Evolutionary conservation across 2,113 vertebrate species (phyloP).

Genomic region (Podilymbus podiceps): DNA sequence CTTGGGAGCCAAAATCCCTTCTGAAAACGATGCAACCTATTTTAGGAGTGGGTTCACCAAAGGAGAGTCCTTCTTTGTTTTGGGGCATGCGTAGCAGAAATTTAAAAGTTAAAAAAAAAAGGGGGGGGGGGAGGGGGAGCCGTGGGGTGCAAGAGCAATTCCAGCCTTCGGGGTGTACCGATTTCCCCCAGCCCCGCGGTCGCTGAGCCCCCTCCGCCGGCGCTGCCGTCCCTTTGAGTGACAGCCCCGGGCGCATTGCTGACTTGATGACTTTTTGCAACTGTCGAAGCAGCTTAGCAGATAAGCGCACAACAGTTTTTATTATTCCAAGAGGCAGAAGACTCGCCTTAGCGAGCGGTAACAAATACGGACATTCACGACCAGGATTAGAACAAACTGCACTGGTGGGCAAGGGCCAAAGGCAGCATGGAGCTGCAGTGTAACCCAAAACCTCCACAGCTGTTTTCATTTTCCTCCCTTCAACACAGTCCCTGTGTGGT

Average conservation of each 20-base stretch:
- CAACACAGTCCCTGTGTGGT: conserved; percentile 77
- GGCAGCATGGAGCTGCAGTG: conserved; percentile 70
- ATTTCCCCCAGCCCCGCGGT: not conserved
- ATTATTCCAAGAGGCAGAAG: conserved; percentile 69
- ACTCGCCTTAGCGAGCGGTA: conserved; percentile 60
- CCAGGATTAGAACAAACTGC: conserved; percentile 74
- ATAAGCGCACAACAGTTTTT: conserved; percentile 59
- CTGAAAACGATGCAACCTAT: not conserved
- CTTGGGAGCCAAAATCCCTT: not conserved
- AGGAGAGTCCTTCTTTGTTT: not conserved
- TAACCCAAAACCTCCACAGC: conserved; percentile 83
- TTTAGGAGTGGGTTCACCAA: not conserved
- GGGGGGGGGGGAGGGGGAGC: not conserved
- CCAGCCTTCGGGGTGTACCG: not conserved
- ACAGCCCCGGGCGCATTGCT: not conserved
- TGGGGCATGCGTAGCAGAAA: not conserved
- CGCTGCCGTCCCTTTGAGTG: not conserved
- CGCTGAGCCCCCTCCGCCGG: not conserved
- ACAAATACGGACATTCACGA: conserved; percentile 74
- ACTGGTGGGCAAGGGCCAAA: conserved; percentile 78
- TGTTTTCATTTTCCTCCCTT: conserved; percentile 84
- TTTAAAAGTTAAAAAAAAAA: no score
- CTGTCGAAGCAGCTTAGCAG: conserved; percentile 60
- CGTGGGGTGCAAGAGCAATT: not conserved
- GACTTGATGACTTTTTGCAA: conserved; percentile 58